These are phyloP conservation scores for Nothoprocta pentlandii DNA, from an alignment of 2,113 vertebrate genomes.

Conservation along the genomic window DNA sequence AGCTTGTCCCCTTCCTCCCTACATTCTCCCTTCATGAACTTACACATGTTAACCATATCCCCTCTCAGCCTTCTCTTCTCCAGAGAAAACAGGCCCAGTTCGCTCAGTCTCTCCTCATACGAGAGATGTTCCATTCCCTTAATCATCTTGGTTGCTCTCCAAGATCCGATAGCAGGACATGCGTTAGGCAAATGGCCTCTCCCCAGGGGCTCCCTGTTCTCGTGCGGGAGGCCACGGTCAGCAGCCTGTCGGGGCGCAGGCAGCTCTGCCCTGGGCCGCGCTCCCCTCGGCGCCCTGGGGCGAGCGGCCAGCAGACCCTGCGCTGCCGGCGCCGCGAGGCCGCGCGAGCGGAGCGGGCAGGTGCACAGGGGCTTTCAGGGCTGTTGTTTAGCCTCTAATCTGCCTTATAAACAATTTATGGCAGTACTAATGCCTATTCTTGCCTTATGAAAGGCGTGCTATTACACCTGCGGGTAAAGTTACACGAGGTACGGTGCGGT, in stretches of 20 bases:
- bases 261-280: neutral
- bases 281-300: neutral
- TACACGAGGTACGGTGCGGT: conserved; percentile 7
- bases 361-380: neutral
- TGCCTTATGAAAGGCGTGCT: conserved; percentile 24
- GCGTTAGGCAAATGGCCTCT: neutral
- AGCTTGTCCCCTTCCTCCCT: no score
- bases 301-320: neutral
- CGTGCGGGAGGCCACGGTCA: neutral
- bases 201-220: neutral
- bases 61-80: no score
- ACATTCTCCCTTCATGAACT: no score
- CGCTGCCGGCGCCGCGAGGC: neutral
- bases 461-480: conserved; percentile 58
- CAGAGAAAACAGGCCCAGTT: no score
- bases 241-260: neutral
- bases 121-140: no score
- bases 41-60: no score
- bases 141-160: no score
- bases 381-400: conserved; percentile 6
- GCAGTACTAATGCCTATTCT: conserved; percentile 26
- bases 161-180: neutral
- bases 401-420: conserved; percentile 69
- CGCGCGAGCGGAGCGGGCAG: neutral
- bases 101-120: no score